Base-by-base conservation (phyloP, 2,888 invertebrate genomes). In the Melanchra persicariae region DNA sequence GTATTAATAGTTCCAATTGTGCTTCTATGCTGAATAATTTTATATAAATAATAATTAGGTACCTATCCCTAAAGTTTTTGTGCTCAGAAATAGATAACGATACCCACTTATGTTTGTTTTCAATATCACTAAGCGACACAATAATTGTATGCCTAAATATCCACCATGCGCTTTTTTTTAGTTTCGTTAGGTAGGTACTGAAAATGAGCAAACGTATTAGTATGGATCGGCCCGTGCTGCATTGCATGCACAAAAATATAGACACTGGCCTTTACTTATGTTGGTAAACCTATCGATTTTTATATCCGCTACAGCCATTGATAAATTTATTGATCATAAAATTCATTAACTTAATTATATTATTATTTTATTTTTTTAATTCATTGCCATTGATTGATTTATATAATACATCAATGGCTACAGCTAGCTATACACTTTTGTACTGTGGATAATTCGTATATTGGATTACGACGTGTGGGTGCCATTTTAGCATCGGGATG, bases 191-290 rank as follows among this genome's bases (percentile, higher is more conserved):
- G 10, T 1, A n/a, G 5, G 9, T n/a, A 10, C n/a, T 30, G 26
- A 30, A 19, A 54, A 52, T 52, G 4, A 17, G 17, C 17, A 17
- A 43, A 26, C 17, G 26, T 24, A 52, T 26, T 24, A 6, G 15
- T 24, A 58, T 51, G 12, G 34, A 59, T 52, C 22, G 7, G 19
- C 8, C 1, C 7, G 19, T 45, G 7, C 15, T 37, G 43, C 26
- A 45, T 70, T 24, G n/a, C n/a, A n/a, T n/a, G n/a, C n/a, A n/a
- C n/a, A 52, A 58, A 51, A 58, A 34, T 51, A 26, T 2, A 51
- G n/a, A 69, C n/a, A 69, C 12, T 24, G 10, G 30, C 17, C 9
- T 34, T 40, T 43, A 34, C n/a, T 58, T 24, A 17, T 47, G 22
- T 52, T 30, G 15, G 2, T 34, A 34, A 45, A 26, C 9, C 34